Evolutionary conservation across 2,113 vertebrate species (phyloP).

Genomic region (Mus pahari): DNA sequence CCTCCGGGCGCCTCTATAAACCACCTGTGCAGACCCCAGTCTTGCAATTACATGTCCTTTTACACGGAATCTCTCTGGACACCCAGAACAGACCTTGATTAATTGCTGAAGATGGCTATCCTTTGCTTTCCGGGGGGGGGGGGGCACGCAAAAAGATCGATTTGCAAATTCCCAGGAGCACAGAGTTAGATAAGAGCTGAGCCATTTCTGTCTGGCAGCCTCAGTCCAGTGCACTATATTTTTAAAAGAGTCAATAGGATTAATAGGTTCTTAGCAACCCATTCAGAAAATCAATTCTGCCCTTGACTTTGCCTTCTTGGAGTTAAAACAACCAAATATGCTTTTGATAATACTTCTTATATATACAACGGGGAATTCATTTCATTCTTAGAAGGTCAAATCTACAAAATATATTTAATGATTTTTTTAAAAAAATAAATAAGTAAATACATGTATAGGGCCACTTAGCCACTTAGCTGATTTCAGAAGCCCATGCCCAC

Average conservation of each 20-base stretch:
- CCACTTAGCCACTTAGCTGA: neutral
- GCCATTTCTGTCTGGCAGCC: neutral
- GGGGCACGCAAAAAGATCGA: neutral
- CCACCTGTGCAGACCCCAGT: neutral
- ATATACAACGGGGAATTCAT: conserved; percentile 2
- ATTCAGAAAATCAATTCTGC: neutral
- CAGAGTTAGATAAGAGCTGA: conserved; percentile 27
- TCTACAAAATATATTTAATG: conserved; percentile 13
- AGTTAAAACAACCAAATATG: conserved; percentile 49
- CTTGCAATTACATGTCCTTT: conserved; percentile 26
- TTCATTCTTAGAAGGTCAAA: conserved; percentile 44
- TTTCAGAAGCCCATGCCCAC: neutral
- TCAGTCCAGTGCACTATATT: neutral
- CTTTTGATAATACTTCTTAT: conserved; percentile 37
- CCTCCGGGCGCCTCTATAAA: neutral
- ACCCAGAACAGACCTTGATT: conserved; percentile 51
- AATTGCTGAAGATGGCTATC: conserved; percentile 17
- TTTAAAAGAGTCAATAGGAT: conserved; percentile 34
- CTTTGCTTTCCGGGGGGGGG: neutral
- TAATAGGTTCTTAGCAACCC: conserved; percentile 17
- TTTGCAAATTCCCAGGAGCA: conserved; percentile 35
- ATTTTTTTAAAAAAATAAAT: neutral
- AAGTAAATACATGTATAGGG: neutral
- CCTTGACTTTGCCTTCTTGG: conserved; percentile 57
- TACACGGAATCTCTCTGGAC: conserved; percentile 45